Evolutionary conservation across 2,797 vertebrate genomes (phyloP).

Genomic region (Hypotaenidia okinawae): DNA sequence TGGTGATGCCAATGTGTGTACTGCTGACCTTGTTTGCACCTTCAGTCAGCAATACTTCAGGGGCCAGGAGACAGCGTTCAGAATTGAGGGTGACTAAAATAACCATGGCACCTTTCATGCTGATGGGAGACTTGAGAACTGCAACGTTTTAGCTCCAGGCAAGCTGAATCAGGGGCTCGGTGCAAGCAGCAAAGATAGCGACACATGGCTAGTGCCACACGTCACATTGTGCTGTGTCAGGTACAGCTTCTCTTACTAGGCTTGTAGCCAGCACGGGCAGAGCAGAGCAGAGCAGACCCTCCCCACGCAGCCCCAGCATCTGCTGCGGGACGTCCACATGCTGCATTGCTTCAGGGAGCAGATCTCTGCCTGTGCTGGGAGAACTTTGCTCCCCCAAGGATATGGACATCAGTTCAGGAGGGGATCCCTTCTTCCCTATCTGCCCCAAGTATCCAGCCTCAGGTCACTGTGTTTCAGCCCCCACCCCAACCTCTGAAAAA

Average conservation of each 20-base stretch:
- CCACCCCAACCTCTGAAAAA: too few species aligned
- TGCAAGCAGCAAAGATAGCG: accelerated
- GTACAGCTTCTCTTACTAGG: not conserved
- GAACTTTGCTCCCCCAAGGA: not conserved
- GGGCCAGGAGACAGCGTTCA: not conserved
- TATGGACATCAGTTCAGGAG: accelerated
- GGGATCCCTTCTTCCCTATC: not conserved
- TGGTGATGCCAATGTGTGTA: not conserved
- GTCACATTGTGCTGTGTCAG: not conserved
- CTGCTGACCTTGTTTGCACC: not conserved
- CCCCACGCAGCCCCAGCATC: accelerated
- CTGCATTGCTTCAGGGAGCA: not conserved
- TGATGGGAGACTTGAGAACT: not conserved
- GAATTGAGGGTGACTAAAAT: not conserved
- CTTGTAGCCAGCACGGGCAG: not conserved
- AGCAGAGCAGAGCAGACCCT: not conserved
- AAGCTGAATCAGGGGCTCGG: not conserved
- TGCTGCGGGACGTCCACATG: accelerated
- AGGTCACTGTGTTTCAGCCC: not conserved
- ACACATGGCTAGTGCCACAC: accelerated
- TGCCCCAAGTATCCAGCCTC: not conserved
- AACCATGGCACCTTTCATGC: not conserved
- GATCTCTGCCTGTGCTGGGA: not conserved
- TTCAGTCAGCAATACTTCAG: not conserved
- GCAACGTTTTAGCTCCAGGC: not conserved